Evolutionary conservation across 2,113 vertebrate species (phyloP).

Genomic region (Fulmarus glacialis): DNA sequence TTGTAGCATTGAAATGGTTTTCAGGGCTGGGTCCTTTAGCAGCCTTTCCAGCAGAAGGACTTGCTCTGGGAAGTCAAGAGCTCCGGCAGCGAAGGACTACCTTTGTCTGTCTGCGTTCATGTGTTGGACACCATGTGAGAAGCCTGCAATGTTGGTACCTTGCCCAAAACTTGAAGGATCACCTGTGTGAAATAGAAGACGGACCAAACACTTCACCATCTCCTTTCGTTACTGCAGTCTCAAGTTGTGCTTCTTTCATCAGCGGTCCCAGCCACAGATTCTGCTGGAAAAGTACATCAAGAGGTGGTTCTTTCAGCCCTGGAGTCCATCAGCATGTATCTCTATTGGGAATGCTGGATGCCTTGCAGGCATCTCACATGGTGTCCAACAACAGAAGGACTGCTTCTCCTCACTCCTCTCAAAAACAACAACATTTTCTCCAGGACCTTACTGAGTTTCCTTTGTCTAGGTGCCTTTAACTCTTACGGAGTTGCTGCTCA

Average conservation of each 20-base stretch:
- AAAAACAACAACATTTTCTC: neutral
- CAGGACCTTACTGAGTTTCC: neutral
- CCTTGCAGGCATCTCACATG: neutral
- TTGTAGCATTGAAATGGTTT: neutral
- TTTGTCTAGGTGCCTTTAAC: neutral
- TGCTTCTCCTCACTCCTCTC: neutral
- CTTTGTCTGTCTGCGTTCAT: neutral
- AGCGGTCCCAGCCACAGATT: neutral
- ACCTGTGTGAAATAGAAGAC: neutral
- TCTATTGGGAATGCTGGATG: neutral
- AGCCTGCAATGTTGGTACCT: accelerated
- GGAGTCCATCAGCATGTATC: accelerated
- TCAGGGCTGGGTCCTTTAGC: neutral
- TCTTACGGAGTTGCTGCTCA: neutral
- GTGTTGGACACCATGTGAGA: neutral
- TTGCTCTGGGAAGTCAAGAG: neutral
- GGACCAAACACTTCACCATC: too few species aligned
- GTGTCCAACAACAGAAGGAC: neutral
- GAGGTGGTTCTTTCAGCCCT: neutral
- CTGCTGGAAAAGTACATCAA: neutral
- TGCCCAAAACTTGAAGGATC: neutral
- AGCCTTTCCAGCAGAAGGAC: neutral
- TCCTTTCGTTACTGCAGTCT: neutral
- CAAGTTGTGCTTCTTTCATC: too few species aligned
- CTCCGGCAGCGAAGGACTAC: neutral